Base-by-base conservation (phyloP, 2,888 invertebrate genomes). In the Danaus chrysippus region DNA sequence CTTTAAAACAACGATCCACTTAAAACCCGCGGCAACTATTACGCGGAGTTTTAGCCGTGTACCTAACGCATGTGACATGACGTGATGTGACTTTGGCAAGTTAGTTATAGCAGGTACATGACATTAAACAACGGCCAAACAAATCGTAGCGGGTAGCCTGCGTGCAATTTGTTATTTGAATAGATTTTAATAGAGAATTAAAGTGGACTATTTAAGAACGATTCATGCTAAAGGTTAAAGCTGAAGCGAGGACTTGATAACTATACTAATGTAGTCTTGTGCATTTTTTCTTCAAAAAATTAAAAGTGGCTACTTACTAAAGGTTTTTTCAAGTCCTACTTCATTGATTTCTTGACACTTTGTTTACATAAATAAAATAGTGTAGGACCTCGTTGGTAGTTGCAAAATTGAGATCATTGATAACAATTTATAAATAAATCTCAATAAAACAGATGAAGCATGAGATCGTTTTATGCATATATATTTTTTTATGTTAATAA, bases 101-200 rank as follows among this genome's bases (percentile, higher is more conserved):
- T 88, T 89, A 88, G 87, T 87, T 81, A 82, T 79, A 84, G 84
- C 85, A 77, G 83, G 87, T 87, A 86, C 78, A 73, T 78, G 79
- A 81, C 76, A 74, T 74, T 73, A 73, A 75, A 72, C 70, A 72
- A 71, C 75, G 76, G 73, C 72, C 73, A 70, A 71, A 67, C 70
- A 72, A 76, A 75, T 76, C 76, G 76, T 78, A 72, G 74, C 77
- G 76, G 76, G 76, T 78, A 72, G 74, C 77, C 79, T 77, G 73
- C 82, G 84, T 85, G 86, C 85, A 81, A 71, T 73, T 69, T 76
- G 86, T 88, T 87, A 87, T 82, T 73, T 76, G 76, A 74, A 74
- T 79, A 72, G 76, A 74, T 75, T 76, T 74, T 78, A 74, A 73
- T 70, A 70, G 67, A 73, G 69, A 78, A 81, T 77, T 75, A 77